phyloP scores from a whole-genome alignment of 2,797 vertebrate species.

The Molossus alvarezi region DNA sequence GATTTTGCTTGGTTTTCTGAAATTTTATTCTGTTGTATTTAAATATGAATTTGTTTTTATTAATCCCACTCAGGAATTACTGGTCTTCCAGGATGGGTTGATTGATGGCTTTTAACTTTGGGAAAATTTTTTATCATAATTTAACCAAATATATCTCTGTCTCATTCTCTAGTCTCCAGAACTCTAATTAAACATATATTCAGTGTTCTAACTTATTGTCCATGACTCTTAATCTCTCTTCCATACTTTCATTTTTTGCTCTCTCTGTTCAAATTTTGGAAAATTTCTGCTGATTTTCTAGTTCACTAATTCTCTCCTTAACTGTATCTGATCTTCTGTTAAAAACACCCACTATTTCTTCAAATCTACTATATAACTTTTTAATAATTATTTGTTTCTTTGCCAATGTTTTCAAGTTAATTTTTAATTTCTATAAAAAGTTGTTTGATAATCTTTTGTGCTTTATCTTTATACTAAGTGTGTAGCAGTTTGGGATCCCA shows the following conservation, averaged over 20 bases:
- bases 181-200: neutral
- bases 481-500: neutral
- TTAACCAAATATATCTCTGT: neutral
- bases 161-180: neutral
- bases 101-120: neutral
- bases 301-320: constrained; percentile 30
- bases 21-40: neutral
- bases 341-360: neutral
- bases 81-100: neutral
- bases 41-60: constrained; percentile 29
- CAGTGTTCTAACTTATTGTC: neutral
- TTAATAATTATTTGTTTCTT: neutral
- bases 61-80: neutral
- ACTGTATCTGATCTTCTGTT: neutral
- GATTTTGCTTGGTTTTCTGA: neutral
- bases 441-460: constrained; percentile 14
- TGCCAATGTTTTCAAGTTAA: neutral
- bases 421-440: constrained; percentile 4
- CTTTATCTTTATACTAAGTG: neutral
- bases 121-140: neutral
- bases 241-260: neutral
- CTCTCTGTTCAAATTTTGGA: neutral
- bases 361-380: neutral
- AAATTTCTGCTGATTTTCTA: constrained; percentile 21
- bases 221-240: neutral